Evolutionary conservation across 2,888 invertebrate genomes (phyloP).

Genomic region (Opisthograptis luteolata): DNA sequence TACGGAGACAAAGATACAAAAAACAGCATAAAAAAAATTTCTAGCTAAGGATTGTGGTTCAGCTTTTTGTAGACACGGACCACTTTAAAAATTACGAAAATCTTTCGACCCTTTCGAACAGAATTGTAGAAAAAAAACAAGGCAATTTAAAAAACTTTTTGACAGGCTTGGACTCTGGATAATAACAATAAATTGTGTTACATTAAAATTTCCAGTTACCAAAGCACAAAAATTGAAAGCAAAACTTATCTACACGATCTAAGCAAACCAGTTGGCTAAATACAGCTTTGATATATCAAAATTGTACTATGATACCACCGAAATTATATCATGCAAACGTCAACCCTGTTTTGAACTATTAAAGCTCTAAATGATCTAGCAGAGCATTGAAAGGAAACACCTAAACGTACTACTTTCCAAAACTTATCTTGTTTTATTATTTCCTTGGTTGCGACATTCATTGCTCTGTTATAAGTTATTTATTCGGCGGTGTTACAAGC

Average conservation of each 20-base stretch:
- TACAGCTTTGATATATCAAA: constrained; percentile 18
- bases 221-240: constrained; percentile 54
- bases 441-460: constrained; percentile 40
- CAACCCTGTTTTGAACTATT: constrained; percentile 3
- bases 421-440: constrained; percentile 47
- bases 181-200: too few species aligned
- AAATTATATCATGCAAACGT: constrained; percentile 24
- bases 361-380: background rate
- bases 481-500: background rate
- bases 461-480: constrained; percentile 26
- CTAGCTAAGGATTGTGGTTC: too few species aligned
- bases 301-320: constrained; percentile 14
- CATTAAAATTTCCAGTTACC: constrained; percentile 41
- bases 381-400: constrained; percentile 28
- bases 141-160: too few species aligned
- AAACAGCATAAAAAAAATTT: too few species aligned
- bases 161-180: too few species aligned
- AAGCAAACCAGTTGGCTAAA: constrained; percentile 30
- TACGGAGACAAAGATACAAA: too few species aligned
- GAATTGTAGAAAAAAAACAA: too few species aligned
- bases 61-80: too few species aligned
- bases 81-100: too few species aligned
- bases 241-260: constrained; percentile 46
- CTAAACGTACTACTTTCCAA: constrained; percentile 53
- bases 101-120: too few species aligned